Conservation (phyloP, 2,888 invertebrate genomes). For the Drosophila histrio region DNA sequence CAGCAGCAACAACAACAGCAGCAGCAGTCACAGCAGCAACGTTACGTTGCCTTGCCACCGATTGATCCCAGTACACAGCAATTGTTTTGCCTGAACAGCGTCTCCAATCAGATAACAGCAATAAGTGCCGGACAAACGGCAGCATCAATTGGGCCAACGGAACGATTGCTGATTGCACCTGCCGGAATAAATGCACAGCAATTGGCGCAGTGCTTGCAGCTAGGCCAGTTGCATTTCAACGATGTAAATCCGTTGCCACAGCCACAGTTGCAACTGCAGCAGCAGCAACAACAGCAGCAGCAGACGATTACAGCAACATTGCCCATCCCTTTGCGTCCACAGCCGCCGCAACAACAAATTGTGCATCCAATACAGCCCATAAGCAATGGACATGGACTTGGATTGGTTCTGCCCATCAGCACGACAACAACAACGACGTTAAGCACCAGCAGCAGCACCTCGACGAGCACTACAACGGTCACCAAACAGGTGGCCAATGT, state of each 20-base stretch:
- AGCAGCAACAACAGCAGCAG: slow-evolving; percentile 28
- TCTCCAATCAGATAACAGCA: slow-evolving; percentile 84
- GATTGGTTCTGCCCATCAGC: slow-evolving; percentile 52
- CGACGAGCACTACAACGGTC: slow-evolving; percentile 70
- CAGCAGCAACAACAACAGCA: slow-evolving; percentile 39
- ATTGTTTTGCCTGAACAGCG: slow-evolving; percentile 83
- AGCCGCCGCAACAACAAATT: slow-evolving; percentile 82
- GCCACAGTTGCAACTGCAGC: slow-evolving; percentile 49
- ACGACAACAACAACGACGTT: slow-evolving; percentile 65
- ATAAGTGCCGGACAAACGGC: slow-evolving; percentile 83
- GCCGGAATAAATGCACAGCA: slow-evolving; percentile 84
- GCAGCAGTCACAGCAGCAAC: slow-evolving; percentile 50
- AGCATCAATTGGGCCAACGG: slow-evolving; percentile 83
- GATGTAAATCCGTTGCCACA: slow-evolving; percentile 82
- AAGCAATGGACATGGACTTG: slow-evolving; percentile 53
- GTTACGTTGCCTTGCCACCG: slow-evolving; percentile 83
- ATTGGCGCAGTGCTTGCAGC: slow-evolving; percentile 83
- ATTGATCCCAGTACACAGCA: slow-evolving; percentile 83
- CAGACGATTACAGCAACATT: slow-evolving; percentile 39
- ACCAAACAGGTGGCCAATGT: slow-evolving; percentile 84
- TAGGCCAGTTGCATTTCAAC: slow-evolving; percentile 84
- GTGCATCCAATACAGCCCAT: slow-evolving; percentile 82
- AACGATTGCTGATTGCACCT: slow-evolving; percentile 83
- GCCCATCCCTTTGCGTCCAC: slow-evolving; percentile 61
- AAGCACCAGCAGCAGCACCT: slow-evolving; percentile 59